Base-by-base conservation (phyloP, 1,140 invertebrate genomes). In the Brachionus rubens region DNA sequence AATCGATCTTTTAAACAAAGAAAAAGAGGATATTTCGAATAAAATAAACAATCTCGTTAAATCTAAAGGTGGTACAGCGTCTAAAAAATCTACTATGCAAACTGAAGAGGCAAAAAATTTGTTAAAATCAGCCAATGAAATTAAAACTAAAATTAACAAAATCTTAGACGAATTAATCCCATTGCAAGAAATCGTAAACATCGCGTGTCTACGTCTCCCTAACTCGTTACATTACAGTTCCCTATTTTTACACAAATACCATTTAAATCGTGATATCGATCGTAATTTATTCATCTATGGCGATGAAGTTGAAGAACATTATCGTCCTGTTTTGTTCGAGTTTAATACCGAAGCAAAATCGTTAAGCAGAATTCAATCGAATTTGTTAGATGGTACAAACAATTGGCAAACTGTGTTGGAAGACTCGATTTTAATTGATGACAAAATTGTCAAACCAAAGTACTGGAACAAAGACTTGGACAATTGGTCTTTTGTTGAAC, bases 71-170 rank as follows among this genome's bases (percentile, higher is more conserved):
- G 65, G 65, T 3, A 16, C 19, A 16, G 30, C 19, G 9, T 24
- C 46, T 12, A 72, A 72, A 54, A 72, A 72, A 54, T 26, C 24
- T n/a, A 72, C 21, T 3, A 72, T 72, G 68, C 43, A 50, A 28
- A 16, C 68, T 1, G 21, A 48, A 19, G 24, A 16, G n/a, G 68
- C 68, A 10, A 72, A 50, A 50, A 24, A 72, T 40, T 40, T 72
- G n/a, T 16, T 72, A 14, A 72, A 48, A 72, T 36, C 28, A 41
- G 68, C 30, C 1, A 72, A 72, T 24, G 43, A 48, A 41, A 50
- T 50, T 26, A 72, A 72, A 50, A 24, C 9, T 19, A 36, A 54
- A 72, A 72, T 72, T 1, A 72, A 72, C 28, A 19, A 36, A 24
- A 36, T 72, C 36, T 19, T 30, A 21, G 30, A 72, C 12, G 68